phyloP scores from a whole-genome alignment of 2,113 vertebrate species.

The Argyrosomus japonicus region DNA sequence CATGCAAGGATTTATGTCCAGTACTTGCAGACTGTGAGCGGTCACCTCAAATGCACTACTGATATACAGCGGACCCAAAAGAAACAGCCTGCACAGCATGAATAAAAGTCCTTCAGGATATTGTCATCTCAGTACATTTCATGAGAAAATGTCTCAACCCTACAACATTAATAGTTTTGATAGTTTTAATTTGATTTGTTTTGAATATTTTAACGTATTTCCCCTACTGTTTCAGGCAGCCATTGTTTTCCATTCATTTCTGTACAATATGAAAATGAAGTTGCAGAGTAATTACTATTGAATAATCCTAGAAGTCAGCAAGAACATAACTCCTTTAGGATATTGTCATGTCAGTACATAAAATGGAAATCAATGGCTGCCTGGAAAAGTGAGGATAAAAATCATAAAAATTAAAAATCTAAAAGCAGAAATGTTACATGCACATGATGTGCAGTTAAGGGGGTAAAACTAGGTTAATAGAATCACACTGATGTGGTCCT shows the following conservation, averaged over 20 bases:
- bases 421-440: background rate
- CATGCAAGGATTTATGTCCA: background rate
- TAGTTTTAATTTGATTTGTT: background rate
- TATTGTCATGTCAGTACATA: background rate
- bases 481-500: background rate
- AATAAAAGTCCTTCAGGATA: background rate
- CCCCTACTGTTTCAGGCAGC: background rate
- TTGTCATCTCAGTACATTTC: background rate
- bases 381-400: no score
- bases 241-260: background rate
- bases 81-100: no score
- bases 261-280: background rate
- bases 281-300: background rate
- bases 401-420: no score
- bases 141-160: background rate
- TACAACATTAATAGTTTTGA: background rate
- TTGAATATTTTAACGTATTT: no score
- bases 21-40: background rate
- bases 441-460: background rate
- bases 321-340: background rate
- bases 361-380: no score
- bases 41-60: background rate
- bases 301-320: no score
- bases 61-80: background rate
- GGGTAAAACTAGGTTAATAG: background rate